Conservation (phyloP, 37 sponge, comb jelly and placozoan species). For the Chondrilla cf. caribensis region DNA sequence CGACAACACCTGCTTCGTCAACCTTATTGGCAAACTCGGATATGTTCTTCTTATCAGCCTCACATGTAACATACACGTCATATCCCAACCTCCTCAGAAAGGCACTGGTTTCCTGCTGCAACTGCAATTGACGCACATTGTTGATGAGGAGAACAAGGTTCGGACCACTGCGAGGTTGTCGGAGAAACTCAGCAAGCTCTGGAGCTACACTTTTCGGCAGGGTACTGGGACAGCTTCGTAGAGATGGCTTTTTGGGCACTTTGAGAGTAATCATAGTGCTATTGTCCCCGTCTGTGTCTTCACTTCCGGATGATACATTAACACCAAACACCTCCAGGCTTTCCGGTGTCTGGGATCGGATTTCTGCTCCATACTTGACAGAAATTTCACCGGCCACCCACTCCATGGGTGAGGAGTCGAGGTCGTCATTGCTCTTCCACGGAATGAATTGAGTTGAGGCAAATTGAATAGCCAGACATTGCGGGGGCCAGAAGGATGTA, state of each 20-base stretch:
- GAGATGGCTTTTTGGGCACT: slow-evolving; percentile 20
- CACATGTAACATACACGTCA: slow-evolving; percentile 50
- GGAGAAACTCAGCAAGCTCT: slow-evolving; percentile 22
- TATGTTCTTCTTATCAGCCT: background rate
- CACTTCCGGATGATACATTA: background rate
- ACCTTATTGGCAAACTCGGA: slow-evolving; percentile 40
- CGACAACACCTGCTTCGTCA: slow-evolving; percentile 67
- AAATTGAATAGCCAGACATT: slow-evolving; percentile 92
- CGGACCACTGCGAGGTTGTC: slow-evolving; percentile 49
- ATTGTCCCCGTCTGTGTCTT: background rate
- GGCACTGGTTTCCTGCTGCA: slow-evolving; percentile 10
- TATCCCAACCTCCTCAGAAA: slow-evolving; percentile 29
- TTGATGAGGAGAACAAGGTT: slow-evolving; percentile 56
- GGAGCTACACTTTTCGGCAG: slow-evolving; percentile 25
- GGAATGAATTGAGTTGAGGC: slow-evolving; percentile 78
- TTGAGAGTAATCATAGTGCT: background rate
- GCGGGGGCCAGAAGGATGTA: slow-evolving; percentile 62
- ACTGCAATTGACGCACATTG: slow-evolving; percentile 31
- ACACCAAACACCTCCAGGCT: too few relatives aligned
- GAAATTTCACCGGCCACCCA: slow-evolving; percentile 11
- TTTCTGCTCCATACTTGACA: background rate
- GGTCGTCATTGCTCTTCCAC: slow-evolving; percentile 4
- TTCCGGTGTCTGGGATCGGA: background rate
- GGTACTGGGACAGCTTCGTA: slow-evolving; percentile 35
- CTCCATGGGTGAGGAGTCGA: background rate